Evolutionary conservation across 2,113 vertebrate genomes (phyloP), one percentile per base, ranked within the genome.

Genomic region (Indri indri): DNA sequence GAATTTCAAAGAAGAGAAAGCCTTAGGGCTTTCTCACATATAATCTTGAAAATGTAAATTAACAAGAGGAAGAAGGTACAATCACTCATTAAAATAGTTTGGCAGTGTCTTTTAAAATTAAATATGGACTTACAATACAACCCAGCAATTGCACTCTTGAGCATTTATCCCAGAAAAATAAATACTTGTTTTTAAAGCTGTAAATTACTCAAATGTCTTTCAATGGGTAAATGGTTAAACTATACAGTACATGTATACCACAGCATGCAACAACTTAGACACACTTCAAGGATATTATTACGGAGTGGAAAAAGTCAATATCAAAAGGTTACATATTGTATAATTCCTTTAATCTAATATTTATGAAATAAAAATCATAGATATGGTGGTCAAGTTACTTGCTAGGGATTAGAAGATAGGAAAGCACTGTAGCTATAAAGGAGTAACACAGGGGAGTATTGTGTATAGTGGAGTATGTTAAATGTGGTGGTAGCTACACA

Each of bases 1-100:
- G 34, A 91, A 93, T 92, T 94, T 77, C 71, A 83, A 95, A 37
- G n/a, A 92, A 90, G 68, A 66, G 47, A 77, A 76, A 96, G 32
- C 3, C 3, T 30, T 80, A 73, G 8, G 14, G 12, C 10, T 79
- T 65, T 40, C 3, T 74, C 74, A 82, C 37, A 42, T 32, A 88
- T 30, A 81, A 87, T 87, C 40, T 73, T 65, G 6, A 89, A 82
- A 91, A 82, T 57, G 17, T 52, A 91, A 94, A 73, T 57, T 47
- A 87, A 42, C 0, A 63, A 82, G 17, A 52, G 8, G 80, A 40
- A 84, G 25, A 86, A 79, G 12, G 91, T 32, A 82, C 6, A 83
- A 50, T 8, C 45, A 47, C n/a, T 74, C 25, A 23, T 34, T 52
- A 80, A 93, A 70, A 52, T 50, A 71, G 12, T 86, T 71, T 59